Conservation (phyloP, 1,140 invertebrate species). For the Drosophila athabasca region DNA sequence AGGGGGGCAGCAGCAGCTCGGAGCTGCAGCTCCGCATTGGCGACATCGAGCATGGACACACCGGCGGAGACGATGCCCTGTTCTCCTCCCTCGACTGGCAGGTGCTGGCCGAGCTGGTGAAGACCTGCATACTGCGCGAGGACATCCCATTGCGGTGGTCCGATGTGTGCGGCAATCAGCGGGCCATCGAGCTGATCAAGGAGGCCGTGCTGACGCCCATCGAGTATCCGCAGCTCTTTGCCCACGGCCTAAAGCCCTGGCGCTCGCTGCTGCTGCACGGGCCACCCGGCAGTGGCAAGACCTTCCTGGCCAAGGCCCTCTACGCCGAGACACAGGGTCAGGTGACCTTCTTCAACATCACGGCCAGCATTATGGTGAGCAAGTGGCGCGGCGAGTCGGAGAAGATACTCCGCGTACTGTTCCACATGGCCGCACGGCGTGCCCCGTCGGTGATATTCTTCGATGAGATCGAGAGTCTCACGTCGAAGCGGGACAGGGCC, state of each 20-base stretch:
- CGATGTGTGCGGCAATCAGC: constrained; percentile 90
- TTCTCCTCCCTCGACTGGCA: constrained; percentile 73
- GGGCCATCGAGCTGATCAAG: constrained; percentile 93
- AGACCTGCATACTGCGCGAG: constrained; percentile 64
- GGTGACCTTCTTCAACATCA: constrained; percentile 94
- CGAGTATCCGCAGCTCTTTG: constrained; percentile 93
- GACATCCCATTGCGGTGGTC: constrained; percentile 85
- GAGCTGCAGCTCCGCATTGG: constrained; percentile 24
- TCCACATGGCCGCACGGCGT: constrained; percentile 94
- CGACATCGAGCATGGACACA: constrained; percentile 69
- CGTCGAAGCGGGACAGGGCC: constrained; percentile 88
- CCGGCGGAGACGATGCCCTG: constrained; percentile 52
- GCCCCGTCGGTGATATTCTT: constrained; percentile 98
- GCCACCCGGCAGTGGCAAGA: constrained; percentile 94
- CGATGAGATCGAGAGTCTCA: constrained; percentile 97
- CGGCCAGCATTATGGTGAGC: constrained; percentile 93
- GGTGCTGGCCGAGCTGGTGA: constrained; percentile 64
- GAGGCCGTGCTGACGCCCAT: constrained; percentile 94
- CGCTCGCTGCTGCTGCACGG: constrained; percentile 93
- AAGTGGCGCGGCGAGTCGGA: constrained; percentile 98
- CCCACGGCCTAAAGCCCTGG: constrained; percentile 91
- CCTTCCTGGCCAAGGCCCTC: constrained; percentile 93
- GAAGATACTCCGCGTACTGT: constrained; percentile 92
- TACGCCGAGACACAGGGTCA: constrained; percentile 91
- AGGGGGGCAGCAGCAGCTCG: neutral